phyloP scores from a whole-genome alignment of 2,888 invertebrate species.

The Conomelus anceps region DNA sequence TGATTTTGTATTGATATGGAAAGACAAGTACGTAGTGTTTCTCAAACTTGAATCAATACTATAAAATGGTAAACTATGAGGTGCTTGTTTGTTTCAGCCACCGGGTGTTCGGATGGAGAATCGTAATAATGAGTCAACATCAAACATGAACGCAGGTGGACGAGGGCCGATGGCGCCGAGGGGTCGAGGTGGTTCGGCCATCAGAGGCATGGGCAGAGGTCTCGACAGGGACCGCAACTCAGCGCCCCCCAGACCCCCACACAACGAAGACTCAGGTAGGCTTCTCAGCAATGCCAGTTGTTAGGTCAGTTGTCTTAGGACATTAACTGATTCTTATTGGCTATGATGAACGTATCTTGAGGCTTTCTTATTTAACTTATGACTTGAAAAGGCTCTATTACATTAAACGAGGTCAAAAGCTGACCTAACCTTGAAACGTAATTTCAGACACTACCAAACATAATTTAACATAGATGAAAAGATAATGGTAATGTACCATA shows the following conservation, averaged over 20 bases:
- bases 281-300: not conserved
- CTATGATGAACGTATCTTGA: no score
- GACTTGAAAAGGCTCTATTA: no score
- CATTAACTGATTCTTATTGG: no score
- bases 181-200: constrained; percentile 23
- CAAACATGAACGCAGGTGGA: not conserved
- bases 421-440: no score
- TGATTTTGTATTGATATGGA: no score
- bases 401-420: no score
- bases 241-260: not conserved
- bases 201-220: constrained; percentile 29
- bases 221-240: constrained; percentile 7
- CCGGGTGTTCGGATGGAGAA: constrained; percentile 17
- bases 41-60: not conserved
- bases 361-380: no score
- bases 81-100: constrained; percentile 5
- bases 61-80: not conserved
- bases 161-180: not conserved
- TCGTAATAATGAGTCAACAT: constrained; percentile 13
- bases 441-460: no score
- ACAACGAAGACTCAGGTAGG: constrained; percentile 12
- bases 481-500: no score
- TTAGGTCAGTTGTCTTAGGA: no score
- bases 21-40: no score
- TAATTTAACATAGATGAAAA: no score